Base-by-base conservation (phyloP, 1,140 invertebrate species). In the Halictus rubicundus region DNA sequence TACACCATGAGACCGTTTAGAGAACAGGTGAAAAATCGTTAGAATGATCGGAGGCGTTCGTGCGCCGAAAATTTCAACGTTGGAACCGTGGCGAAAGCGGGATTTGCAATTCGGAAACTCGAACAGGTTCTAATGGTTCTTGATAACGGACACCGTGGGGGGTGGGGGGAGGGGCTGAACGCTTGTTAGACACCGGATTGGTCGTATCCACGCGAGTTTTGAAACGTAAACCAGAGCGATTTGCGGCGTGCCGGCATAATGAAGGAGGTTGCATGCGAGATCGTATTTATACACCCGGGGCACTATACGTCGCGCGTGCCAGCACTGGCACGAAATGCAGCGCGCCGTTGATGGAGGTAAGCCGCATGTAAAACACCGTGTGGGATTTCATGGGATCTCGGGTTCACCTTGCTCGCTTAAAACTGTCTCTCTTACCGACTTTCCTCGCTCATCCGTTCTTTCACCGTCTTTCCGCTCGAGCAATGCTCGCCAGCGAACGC, bases 231-330 rank as follows among this genome's bases (percentile, higher is more conserved):
- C 72, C 86, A 70, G 72, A 42, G 46, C 83, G 83, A 87, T 78
- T 87, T 75, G 78, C 81, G n/a, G 49, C 78, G 78, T 61, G 70
- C 59, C 78, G 74, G 78, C 65, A 83, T 88, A 88, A 88, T 77
- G 87, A 86, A 83, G 74, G 73, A 71, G 83, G 77, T 82, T 68
- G 83, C 84, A 88, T 88, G 86, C 87, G 52, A 81, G 72, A 86
- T 86, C 80, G 83, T 88, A 85, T 88, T 85, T 88, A 88, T 85
- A 73, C 80, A 87, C 77, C 81, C 77, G 37, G 82, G 82, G 76
- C 85, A 54, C 85, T 82, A 68, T 82, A 82, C 78, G 85, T 84
- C 79, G 86, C 86, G 85, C 86, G 86, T 87, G 86, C 85, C 85
- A 74, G 66, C 81, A 66, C 68, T 86, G 80, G 63, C 85, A 87